Conservation (phyloP, 2,113 vertebrate genomes). For the Phocoena sinus region DNA sequence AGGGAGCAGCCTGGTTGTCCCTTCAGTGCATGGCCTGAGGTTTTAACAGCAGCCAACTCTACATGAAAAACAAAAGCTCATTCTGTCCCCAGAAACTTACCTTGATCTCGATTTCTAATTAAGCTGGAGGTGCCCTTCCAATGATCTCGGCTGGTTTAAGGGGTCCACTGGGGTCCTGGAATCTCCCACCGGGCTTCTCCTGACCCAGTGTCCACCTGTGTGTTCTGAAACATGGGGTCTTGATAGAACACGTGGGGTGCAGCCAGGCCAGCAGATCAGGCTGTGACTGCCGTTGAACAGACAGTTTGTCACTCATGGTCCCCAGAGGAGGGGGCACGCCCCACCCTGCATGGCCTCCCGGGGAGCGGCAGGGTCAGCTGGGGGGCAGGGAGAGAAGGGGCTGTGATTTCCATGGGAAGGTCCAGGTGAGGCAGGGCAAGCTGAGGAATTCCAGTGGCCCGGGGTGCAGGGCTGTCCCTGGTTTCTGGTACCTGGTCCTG, state of each 20-base stretch:
- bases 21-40: accelerated
- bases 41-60: background rate
- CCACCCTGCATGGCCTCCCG: background rate
- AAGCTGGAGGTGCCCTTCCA: background rate
- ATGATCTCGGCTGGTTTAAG: background rate
- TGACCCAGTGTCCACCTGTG: background rate
- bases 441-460: background rate
- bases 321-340: background rate
- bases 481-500: no score
- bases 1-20: background rate
- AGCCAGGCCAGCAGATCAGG: background rate
- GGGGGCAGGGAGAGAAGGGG: background rate
- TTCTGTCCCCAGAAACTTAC: background rate
- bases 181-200: background rate
- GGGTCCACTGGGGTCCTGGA: background rate
- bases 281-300: accelerated
- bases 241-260: accelerated
- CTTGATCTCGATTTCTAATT: background rate
- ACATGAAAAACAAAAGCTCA: background rate
- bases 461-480: background rate
- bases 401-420: background rate
- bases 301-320: background rate
- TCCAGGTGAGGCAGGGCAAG: background rate
- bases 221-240: background rate
- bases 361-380: background rate